Conservation (phyloP, 1,140 invertebrate genomes). For the Aethina tumida region DNA sequence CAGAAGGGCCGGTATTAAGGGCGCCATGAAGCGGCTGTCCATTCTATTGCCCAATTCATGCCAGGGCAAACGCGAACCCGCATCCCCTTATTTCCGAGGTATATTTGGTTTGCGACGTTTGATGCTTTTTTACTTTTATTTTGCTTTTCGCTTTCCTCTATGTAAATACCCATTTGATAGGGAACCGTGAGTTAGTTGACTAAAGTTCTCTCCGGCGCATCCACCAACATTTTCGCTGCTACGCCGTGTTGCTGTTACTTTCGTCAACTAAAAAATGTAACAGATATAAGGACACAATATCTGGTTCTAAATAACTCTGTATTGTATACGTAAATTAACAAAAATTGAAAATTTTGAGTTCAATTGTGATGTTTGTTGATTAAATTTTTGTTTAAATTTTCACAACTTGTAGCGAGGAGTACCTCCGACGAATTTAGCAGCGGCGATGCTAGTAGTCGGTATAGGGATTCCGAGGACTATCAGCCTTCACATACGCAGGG, state of each 20-base stretch:
- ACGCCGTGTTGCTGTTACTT: too few relatives aligned
- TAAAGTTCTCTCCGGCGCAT: too few relatives aligned
- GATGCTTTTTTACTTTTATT: constrained; percentile 8
- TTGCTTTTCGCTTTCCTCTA: too few relatives aligned
- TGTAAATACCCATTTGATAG: too few relatives aligned
- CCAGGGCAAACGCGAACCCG: constrained; percentile 56
- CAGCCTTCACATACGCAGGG: constrained; percentile 39
- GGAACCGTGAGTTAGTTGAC: too few relatives aligned
- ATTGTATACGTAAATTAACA: too few relatives aligned
- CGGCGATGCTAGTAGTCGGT: constrained; percentile 52
- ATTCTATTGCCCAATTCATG: constrained; percentile 58
- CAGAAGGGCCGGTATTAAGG: constrained; percentile 37
- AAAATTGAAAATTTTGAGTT: neutral
- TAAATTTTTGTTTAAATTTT: constrained; percentile 1
- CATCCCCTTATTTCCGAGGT: constrained; percentile 60
- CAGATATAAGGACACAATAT: too few relatives aligned
- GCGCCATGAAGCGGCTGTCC: constrained; percentile 50
- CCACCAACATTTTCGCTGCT: too few relatives aligned
- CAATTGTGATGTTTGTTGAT: neutral
- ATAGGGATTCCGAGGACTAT: constrained; percentile 53
- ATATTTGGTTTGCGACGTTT: constrained; percentile 27
- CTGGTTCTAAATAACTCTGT: too few relatives aligned
- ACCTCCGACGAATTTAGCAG: constrained; percentile 81
- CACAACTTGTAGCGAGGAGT: constrained; percentile 56
- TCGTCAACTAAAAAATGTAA: too few relatives aligned